Evolutionary conservation across 2,113 vertebrate genomes (phyloP), one percentile per base, ranked within the genome.

Genomic region (Bubo scandiacus): DNA sequence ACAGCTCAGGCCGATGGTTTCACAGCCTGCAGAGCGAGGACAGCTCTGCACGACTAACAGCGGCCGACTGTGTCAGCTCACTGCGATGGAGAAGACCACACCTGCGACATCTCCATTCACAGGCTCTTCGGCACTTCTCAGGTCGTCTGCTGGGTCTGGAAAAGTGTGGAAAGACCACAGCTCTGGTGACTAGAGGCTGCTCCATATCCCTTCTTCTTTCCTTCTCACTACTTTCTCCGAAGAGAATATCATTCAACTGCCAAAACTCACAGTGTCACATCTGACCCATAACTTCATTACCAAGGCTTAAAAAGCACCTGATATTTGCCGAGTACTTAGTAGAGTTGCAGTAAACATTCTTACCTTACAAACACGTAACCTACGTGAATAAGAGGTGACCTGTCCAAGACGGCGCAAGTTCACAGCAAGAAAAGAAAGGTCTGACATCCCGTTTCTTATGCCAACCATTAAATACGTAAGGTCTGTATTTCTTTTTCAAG

Each of bases 371-470:
- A 86, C 36, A 61, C 0, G 25, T 25, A 16, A 78, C 25, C 38
- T 66, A 12, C 7, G 11, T n/a, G 52, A 61, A 9, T 40, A 77
- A 81, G 58, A 67, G 29, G 77, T 62, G 59, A 68, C 34, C 71
- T 34, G n/a, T 32, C 59, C 62, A 40, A 61, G 15, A 27, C 65
- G 57, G 61, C 67, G 34, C 32, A 51, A 66, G 26, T 61, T 80
- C 73, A 55, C 29, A 45, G 83, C 32, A 45, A 36, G 62, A 81
- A 25, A 58, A 81, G 57, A 71, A 88, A 75, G 47, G 29, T 66
- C 51, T 49, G 15, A 72, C 0, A 1, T 16, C 29, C 47, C 2
- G 0, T 17, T 65, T 68, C 83, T 72, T 30, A 67, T 3, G 7
- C 19, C 77, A 86, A 51, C 22, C 43, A 36, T 14, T 40, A 61